Evolutionary conservation across 1,140 invertebrate genomes (phyloP), one percentile per base, ranked within the genome.

Genomic region (Macrobrachium nipponense): DNA sequence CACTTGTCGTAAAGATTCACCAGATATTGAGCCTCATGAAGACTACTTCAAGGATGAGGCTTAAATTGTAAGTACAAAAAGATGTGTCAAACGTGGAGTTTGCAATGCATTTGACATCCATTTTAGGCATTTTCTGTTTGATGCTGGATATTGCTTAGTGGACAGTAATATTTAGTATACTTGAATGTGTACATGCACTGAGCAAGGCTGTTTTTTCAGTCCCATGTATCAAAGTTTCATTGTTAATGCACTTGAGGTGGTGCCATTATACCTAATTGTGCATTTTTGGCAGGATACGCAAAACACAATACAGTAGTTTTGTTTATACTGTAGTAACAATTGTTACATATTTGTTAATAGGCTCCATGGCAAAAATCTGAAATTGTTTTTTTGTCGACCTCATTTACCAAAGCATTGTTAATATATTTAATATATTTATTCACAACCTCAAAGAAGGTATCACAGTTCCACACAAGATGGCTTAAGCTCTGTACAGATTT

Each of bases 361-460:
- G 58, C 44, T 44, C 14, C 17, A 43, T 11, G 23, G 44, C 10
- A 59, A 58, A 20, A 23, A n/a, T n/a, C 10, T 17, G 66, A 43
- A 36, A 23, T 64, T 43, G 36, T 51, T 27, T 5, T 81, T 81
- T 70, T 72, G 61, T n/a, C 58, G 23, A 61, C 75, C 44, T 66
- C 36, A 58, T 76, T 76, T 83, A 83, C 82, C 82, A 83, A 83
- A 83, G 82, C 43, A 83, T 83, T 83, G 82, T 83, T 83, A 73
- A 76, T 59, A 75, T 83, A 83, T 83, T 43, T 76, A 66, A 80
- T 76, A 76, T 83, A 83, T 83, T 83, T 83, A 83, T 83, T 82
- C n/a, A 44, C 23, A 76, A 76, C n/a, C n/a, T 17, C 17, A 68
- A 20, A 64, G 23, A 17, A 70, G 68, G 36, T 51, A n/a, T 8